These are phyloP conservation scores for Papio anubis DNA, from an alignment of 2,113 vertebrate species.

Conservation along the genomic window DNA sequence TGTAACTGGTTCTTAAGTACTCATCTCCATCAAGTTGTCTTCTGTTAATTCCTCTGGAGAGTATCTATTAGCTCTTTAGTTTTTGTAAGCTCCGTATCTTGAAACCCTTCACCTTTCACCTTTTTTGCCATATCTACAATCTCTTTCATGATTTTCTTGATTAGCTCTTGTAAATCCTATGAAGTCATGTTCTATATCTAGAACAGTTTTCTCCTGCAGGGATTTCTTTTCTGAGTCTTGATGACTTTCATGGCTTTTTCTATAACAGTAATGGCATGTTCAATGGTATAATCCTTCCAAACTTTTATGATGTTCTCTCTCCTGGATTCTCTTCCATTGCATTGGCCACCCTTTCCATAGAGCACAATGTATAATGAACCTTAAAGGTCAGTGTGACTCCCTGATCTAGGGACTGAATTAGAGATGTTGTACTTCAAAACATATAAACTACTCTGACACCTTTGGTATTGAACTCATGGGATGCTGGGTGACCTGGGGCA, in stretches of 20 bases:
- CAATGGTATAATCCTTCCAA: neutral
- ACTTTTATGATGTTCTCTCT: neutral
- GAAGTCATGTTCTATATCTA: neutral
- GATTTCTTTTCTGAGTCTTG: neutral
- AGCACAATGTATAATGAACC: neutral
- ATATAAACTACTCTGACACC: neutral
- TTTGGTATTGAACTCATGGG: neutral
- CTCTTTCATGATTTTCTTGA: neutral
- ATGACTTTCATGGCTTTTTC: neutral
- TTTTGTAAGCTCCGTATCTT: neutral
- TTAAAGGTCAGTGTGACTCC: neutral
- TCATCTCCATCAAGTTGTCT: neutral
- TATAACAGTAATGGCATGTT: neutral
- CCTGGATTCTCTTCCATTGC: neutral
- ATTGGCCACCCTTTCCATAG: neutral
- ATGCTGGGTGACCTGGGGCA: neutral
- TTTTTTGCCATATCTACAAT: neutral
- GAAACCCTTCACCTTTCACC: neutral
- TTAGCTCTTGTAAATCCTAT: neutral
- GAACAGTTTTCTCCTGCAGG: neutral
- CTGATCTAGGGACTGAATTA: neutral
- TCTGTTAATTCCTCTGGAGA: neutral
- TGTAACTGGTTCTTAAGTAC: neutral
- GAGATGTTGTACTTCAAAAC: neutral
- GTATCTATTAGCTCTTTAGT: neutral